Percentiles rank a stretch among this genome's conserved stretches.
These are phyloP conservation scores for Sander vitreus DNA, from an alignment of 2,113 vertebrate genomes.

Conservation along the genomic window DNA sequence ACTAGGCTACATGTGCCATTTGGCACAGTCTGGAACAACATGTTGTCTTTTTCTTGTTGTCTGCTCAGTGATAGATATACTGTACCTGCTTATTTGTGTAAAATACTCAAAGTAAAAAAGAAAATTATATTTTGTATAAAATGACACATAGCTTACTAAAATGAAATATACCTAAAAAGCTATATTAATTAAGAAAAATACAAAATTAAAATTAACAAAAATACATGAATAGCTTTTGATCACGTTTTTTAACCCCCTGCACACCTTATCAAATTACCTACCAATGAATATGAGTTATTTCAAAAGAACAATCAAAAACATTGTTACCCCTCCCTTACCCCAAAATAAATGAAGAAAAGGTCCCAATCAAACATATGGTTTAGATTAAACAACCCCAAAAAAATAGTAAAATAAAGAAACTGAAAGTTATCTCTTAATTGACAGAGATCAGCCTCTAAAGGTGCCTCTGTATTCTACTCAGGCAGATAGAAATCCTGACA, in stretches of 20 bases:
- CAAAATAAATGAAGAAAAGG: background rate
- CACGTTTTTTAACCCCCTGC: background rate
- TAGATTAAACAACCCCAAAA: background rate
- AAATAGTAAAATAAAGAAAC: constrained; percentile 1
- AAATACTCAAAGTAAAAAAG: background rate
- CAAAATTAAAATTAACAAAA: background rate
- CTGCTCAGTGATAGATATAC: background rate
- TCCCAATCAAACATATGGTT: background rate
- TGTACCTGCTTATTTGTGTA: background rate
- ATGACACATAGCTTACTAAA: background rate
- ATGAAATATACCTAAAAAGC: background rate
- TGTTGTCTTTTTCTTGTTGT: background rate
- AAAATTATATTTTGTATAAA: background rate
- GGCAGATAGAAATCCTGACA: constrained; percentile 64
- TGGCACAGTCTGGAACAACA: background rate
- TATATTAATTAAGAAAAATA: background rate
- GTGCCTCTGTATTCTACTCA: constrained; percentile 37
- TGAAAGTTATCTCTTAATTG: constrained; percentile 8
- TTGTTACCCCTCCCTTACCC: background rate
- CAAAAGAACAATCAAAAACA: background rate
- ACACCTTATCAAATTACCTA: background rate
- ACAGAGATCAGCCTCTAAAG: constrained; percentile 19
- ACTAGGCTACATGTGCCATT: background rate
- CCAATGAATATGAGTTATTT: background rate
- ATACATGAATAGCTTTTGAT: background rate